A percentile compares a stretch with the other conserved stretches of the same genome.
Conservation (phyloP, 2,888 invertebrate species). For the Macropis europaea region DNA sequence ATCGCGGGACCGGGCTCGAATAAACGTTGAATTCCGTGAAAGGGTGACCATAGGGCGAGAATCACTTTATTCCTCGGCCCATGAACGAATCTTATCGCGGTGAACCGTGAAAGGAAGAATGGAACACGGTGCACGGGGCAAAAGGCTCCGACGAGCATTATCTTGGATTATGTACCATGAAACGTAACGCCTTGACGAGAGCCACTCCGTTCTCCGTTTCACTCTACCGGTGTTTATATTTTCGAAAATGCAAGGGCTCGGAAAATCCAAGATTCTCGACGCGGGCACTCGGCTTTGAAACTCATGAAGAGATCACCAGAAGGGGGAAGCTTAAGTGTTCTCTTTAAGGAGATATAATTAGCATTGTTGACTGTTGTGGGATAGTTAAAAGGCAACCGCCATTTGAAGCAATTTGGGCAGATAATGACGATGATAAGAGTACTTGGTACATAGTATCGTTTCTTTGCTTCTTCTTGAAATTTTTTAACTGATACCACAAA, state of each 20-base stretch:
- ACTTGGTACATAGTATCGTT: too few relatives aligned
- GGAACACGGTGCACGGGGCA: neutral
- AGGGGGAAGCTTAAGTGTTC: too few relatives aligned
- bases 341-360: too few relatives aligned
- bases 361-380: too few relatives aligned
- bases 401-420: too few relatives aligned
- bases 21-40: slow-evolving; percentile 53
- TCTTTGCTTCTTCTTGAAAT: too few relatives aligned
- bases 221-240: neutral
- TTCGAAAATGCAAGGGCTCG: neutral
- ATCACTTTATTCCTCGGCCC: slow-evolving; percentile 51
- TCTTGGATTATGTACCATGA: slow-evolving; percentile 36
- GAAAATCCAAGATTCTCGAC: neutral
- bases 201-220: neutral
- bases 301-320: too few relatives aligned
- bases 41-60: slow-evolving; percentile 25
- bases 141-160: slow-evolving; percentile 19
- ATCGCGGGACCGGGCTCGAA: slow-evolving; percentile 54
- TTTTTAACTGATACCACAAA: too few relatives aligned
- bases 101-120: slow-evolving; percentile 43
- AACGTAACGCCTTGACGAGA: slow-evolving; percentile 19
- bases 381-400: too few relatives aligned
- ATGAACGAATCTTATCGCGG: slow-evolving; percentile 51
- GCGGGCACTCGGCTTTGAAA: too few relatives aligned
- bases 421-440: too few relatives aligned